Base-by-base conservation (phyloP, 2,797 vertebrate genomes). In the Sitta carolinensis region DNA sequence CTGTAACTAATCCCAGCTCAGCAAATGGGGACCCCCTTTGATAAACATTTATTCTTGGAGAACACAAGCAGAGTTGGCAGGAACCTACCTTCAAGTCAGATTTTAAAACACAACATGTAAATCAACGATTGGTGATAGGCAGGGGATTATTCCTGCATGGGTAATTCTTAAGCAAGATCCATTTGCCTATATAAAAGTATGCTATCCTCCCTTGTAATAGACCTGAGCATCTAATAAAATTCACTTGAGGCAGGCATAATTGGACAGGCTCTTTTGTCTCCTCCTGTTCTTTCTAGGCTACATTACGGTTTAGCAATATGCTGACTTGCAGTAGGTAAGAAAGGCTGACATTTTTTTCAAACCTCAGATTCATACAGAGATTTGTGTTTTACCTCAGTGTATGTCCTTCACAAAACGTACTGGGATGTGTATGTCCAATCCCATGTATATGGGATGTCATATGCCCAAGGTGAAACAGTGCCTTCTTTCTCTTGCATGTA, bases 1-100 rank as follows among this genome's bases (percentile, higher is more conserved):
- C 32, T 89, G 73, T 91, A 87, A 85, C 67, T 88, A 77, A 87
- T 92, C 93, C 87, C 43, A 80, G 3, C 69, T 81, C 77, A 42
- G 92, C 70, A 82, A 89, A 89, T 52, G 81, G 75, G 59, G 61
- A 67, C 72, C 72, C 38, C 18, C 59, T 90, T 88, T 85, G 52
- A 87, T 96, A 92, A 93, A 78, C 70, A n/a, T 80, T 89, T 92
- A 38, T 86, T 94, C 84, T 47, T 90, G 62, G 54, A 91, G 82
- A 92, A 68, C 72, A 62, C 70, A 75, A 61, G 87, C 2, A 0
- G 69, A 81, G 76, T 51, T 95, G 87, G 79, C 93, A 95, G 84
- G 64, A 72, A 78, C 58, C 78, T 87, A 48, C 82, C 79, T 95
- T 77, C 43, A 77, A 89, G 72, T 67, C 76, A 58, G 68, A 63